Evolutionary conservation across 2,113 vertebrate species (phyloP), one percentile per base, ranked within the genome.

Genomic region (Scartelaos histophorus): DNA sequence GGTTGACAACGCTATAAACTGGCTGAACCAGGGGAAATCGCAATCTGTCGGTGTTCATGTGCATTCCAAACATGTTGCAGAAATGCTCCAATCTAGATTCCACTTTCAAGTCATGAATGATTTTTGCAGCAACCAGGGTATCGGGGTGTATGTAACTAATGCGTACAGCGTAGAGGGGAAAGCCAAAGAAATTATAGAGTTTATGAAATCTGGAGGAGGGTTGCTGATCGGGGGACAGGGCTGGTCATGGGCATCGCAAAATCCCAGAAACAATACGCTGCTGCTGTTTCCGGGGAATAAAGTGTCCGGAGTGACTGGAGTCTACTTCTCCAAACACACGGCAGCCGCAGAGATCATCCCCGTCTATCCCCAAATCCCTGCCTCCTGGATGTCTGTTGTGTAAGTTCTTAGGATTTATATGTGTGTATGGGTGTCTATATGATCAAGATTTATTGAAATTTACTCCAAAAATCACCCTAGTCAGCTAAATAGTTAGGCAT

Each of bases 211-310:
- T 0, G 95, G 96, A 16, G 96, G 96, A 6, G 95, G 95, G 43
- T 85, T 98, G 81, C 90, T 98, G 10, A 81, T 96, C 5, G 96
- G 93, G 0, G 96, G 95, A 15, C 93, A 98, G 25, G 95, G 95
- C 0, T 97, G 94, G 93, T 21, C 81, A 53, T 97, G 96, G 96
- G 91, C 94, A 0, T 53, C 67, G 22, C 17, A 0, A 1, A 81
- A 95, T 0, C 90, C 94, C 0, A 87, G 89, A 6, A 88, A 94
- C 47, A 95, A 95, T 74, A 84, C 93, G 0, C 78, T 96, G 54
- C 90, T 89, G 2, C 45, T 54, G 13, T 98, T 97, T 82, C 90
- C 91, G 12, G 97, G 95, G 24, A 98, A 98, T 80, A 94, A 92
- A 10, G 93, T 97, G 67, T 95, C 91, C 75, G 94, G 94, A 0